phyloP scores from a whole-genome alignment of 2,113 vertebrate genomes.

The Microtus oregoni region DNA sequence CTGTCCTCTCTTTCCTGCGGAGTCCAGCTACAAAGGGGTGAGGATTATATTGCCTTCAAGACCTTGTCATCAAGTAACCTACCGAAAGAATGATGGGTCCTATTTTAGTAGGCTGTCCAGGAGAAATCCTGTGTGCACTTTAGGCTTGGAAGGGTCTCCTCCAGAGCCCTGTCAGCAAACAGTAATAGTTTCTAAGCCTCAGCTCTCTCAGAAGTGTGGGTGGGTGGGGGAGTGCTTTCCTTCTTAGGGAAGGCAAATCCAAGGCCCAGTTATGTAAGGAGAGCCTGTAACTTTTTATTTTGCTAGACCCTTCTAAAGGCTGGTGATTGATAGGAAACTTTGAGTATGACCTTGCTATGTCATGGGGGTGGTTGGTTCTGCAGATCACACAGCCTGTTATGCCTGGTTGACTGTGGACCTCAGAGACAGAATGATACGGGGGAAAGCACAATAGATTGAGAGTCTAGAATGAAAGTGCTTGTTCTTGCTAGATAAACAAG shows the following conservation, averaged over 20 bases:
- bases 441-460: not conserved
- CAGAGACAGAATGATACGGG: not conserved
- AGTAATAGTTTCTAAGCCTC: not conserved
- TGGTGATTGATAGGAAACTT: not conserved
- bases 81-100: not conserved
- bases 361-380: not conserved
- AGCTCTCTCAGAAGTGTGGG: not conserved
- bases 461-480: not conserved
- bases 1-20: not conserved
- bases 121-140: not conserved
- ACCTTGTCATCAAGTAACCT: not conserved
- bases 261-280: not conserved
- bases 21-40: not conserved
- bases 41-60: not conserved
- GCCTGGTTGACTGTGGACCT: not conserved
- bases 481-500: not conserved
- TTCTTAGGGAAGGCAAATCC: constrained; percentile 7
- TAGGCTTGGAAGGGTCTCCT: not conserved
- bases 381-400: not conserved
- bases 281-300: not conserved
- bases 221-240: not conserved
- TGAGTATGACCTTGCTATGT: not conserved
- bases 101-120: not conserved
- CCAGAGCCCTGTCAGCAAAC: not conserved
- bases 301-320: not conserved